These are phyloP conservation scores for Beris morrisii DNA, from an alignment of 2,888 invertebrate species.

Conservation along the genomic window DNA sequence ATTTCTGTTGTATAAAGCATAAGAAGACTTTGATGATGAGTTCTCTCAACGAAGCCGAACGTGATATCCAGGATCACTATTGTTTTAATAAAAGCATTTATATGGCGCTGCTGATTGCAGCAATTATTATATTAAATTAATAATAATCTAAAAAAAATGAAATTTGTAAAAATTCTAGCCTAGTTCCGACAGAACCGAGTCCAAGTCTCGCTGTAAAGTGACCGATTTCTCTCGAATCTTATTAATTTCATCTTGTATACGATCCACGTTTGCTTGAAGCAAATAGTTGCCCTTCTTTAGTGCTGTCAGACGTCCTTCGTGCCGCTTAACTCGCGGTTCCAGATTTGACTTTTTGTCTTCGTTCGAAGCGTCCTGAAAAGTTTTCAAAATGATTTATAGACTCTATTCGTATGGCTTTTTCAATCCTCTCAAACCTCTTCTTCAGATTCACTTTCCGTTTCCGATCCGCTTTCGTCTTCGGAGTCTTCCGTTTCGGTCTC, in stretches of 20 bases:
- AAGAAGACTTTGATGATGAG: no score
- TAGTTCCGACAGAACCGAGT: constrained; percentile 82
- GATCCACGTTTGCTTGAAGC: constrained; percentile 83
- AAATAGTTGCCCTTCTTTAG: constrained; percentile 87
- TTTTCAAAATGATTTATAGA: neutral
- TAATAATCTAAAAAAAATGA: constrained; percentile 17
- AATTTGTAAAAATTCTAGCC: constrained; percentile 59
- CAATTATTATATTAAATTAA: constrained; percentile 14
- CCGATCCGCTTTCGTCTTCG: constrained; percentile 65
- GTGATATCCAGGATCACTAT: no score
- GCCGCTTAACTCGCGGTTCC: constrained; percentile 67
- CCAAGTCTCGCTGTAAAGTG: constrained; percentile 78
- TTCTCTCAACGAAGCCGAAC: no score
- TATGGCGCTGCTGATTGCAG: constrained; percentile 1
- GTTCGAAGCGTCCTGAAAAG: constrained; percentile 64
- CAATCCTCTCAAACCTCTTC: constrained; percentile 59
- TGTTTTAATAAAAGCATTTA: constrained; percentile 29
- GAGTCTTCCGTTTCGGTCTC: constrained; percentile 57
- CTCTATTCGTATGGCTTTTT: neutral
- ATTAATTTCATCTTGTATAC: constrained; percentile 81
- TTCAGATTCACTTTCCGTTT: constrained; percentile 69
- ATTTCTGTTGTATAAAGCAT: no score
- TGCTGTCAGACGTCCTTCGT: constrained; percentile 77
- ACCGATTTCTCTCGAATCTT: constrained; percentile 80
- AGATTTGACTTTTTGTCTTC: constrained; percentile 70